Percentiles rank a stretch among this genome's conserved stretches.
Evolutionary conservation across 2,888 invertebrate genomes (phyloP).

Genomic region (Phaedon cochleariae): DNA sequence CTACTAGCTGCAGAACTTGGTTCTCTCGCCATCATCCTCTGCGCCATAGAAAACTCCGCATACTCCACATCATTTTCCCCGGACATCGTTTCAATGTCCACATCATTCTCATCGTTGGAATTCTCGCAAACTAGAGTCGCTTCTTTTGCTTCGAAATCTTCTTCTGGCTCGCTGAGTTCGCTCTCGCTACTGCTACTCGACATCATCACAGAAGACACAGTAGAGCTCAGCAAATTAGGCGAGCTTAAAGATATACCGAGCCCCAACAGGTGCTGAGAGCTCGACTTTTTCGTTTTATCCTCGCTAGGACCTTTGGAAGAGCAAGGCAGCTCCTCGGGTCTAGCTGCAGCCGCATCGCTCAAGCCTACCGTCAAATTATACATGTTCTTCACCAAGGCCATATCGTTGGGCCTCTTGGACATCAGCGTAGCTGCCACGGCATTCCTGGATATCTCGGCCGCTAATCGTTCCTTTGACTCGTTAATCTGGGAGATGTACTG

Average conservation of each 20-base stretch:
- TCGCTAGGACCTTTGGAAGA: too few species aligned
- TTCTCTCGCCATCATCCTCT: too few species aligned
- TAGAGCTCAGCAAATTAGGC: slow-evolving; percentile 59
- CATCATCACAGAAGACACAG: slow-evolving; percentile 53
- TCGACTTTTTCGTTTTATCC: slow-evolving; percentile 46
- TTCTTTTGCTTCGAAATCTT: too few species aligned
- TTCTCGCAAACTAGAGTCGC: slow-evolving; percentile 68
- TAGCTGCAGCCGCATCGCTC: too few species aligned
- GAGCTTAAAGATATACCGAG: slow-evolving; percentile 59
- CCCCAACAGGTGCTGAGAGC: too few species aligned
- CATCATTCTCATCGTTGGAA: slow-evolving; percentile 85
- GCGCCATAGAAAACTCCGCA: slow-evolving; percentile 67
- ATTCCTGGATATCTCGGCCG: slow-evolving; percentile 75
- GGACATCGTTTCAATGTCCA: slow-evolving; percentile 86
- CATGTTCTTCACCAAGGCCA: too few species aligned
- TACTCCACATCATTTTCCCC: slow-evolving; percentile 79
- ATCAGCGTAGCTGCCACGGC: slow-evolving; percentile 66
- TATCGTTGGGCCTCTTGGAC: too few species aligned
- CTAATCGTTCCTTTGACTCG: slow-evolving; percentile 82
- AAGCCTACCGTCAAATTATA: too few species aligned
- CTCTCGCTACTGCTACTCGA: slow-evolving; percentile 60
- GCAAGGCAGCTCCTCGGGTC: too few species aligned
- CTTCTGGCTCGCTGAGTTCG: slow-evolving; percentile 71
- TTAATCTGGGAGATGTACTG: slow-evolving; percentile 84
- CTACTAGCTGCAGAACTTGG: too few species aligned